A percentile compares a stretch with the other conserved stretches of the same genome.
These are phyloP conservation scores for fruit fly (Drosophila melanogaster) DNA, from an alignment of 1,140 invertebrate genomes.

Conservation along the genomic window DNA sequence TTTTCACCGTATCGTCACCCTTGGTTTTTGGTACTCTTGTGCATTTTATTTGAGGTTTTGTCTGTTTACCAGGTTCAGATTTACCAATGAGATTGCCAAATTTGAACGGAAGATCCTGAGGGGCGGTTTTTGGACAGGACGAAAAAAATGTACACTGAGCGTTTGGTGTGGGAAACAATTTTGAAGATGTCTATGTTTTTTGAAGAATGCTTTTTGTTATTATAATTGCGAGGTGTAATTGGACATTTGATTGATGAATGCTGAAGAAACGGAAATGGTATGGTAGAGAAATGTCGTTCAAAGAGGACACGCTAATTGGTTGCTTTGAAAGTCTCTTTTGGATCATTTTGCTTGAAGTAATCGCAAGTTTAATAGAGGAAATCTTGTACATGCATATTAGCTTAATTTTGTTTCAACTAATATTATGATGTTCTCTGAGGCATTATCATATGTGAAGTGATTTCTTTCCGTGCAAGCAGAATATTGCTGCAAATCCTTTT, in stretches of 20 bases:
- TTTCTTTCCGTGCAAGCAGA: slow-evolving; percentile 45
- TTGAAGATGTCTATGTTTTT: neutral
- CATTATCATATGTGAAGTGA: neutral
- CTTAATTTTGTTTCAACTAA: too few relatives aligned
- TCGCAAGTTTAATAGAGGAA: too few relatives aligned
- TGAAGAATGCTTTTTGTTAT: slow-evolving; percentile 5
- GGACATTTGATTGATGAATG: slow-evolving; percentile 27
- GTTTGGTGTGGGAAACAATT: slow-evolving; percentile 14
- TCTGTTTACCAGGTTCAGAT: slow-evolving; percentile 66
- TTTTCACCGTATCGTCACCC: slow-evolving; percentile 30
- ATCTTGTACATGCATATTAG: too few relatives aligned
- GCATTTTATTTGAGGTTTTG: slow-evolving; percentile 72
- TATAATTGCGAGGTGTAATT: slow-evolving; percentile 33
- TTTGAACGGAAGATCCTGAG: slow-evolving; percentile 33
- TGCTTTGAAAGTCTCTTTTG: too few relatives aligned
- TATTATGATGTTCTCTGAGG: too few relatives aligned
- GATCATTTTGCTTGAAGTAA: neutral
- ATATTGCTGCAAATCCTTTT: slow-evolving; percentile 52
- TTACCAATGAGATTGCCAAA: slow-evolving; percentile 64
- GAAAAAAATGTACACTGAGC: slow-evolving; percentile 47
- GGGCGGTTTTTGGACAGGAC: slow-evolving; percentile 35
- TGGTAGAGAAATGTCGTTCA: slow-evolving; percentile 6
- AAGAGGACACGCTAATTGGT: neutral
- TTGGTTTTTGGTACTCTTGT: slow-evolving; percentile 15
- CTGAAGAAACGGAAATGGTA: slow-evolving; percentile 5